These are phyloP conservation scores for Phalloptychus januarius DNA, from an alignment of 2,797 vertebrate species.

Conservation along the genomic window DNA sequence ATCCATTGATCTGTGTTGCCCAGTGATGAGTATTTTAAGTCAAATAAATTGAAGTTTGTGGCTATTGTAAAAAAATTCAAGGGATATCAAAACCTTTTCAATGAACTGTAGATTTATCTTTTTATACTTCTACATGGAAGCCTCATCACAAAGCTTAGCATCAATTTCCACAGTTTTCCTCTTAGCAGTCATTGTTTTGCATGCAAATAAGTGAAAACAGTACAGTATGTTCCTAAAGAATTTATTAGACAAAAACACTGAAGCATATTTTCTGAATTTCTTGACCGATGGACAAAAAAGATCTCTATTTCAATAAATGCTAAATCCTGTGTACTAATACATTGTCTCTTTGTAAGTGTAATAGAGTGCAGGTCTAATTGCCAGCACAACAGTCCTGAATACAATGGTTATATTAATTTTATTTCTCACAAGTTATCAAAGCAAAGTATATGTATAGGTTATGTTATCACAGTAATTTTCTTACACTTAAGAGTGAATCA, in stretches of 20 bases:
- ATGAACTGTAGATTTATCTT: not conserved
- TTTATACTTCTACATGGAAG: not conserved
- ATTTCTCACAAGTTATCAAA: conserved; percentile 34
- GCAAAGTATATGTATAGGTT: conserved; percentile 26
- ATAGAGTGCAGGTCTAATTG: not conserved
- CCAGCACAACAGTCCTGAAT: not conserved
- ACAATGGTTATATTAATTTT: conserved; percentile 7
- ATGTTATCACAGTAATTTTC: conserved; percentile 22
- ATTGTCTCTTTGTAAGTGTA: not conserved
- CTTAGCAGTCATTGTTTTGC: not conserved
- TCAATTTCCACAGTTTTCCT: not conserved
- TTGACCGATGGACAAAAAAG: not conserved
- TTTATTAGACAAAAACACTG: conserved; percentile 11
- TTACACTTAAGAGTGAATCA: conserved; percentile 21
- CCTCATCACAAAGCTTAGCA: not conserved
- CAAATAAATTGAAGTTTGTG: not conserved
- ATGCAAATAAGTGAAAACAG: not conserved
- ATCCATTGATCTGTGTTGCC: not conserved
- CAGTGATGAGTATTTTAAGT: not conserved
- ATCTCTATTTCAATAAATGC: not conserved
- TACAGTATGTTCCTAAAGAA: not conserved
- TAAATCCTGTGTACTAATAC: not conserved
- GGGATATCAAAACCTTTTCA: not conserved
- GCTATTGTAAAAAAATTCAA: not conserved
- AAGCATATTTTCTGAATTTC: not conserved